Conservation (phyloP, 2,113 vertebrate genomes). For the Thryonomys swinderianus region DNA sequence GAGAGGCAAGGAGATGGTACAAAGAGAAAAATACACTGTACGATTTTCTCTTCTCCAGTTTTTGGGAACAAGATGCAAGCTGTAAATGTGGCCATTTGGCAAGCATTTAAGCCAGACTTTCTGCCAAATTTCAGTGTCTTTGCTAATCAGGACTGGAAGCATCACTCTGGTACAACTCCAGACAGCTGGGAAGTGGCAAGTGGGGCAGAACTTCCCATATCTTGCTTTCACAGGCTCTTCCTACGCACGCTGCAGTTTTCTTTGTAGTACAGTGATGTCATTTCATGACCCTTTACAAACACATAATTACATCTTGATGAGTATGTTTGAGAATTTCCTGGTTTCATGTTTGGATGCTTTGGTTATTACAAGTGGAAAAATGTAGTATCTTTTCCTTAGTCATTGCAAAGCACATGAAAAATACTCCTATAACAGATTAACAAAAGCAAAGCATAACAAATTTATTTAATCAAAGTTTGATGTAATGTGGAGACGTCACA, state of each 20-base stretch:
- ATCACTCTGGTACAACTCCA: not conserved
- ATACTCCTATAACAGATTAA: not conserved
- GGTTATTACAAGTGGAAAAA: not conserved
- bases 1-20: constrained; percentile 33
- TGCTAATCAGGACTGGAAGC: not conserved
- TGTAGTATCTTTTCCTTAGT: not conserved
- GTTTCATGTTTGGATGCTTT: not conserved
- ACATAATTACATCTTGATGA: not conserved
- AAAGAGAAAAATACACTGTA: not conserved
- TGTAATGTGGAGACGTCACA: not conserved
- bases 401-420: no score
- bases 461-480: not conserved
- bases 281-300: not conserved
- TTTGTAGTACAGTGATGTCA: not conserved
- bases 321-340: not conserved
- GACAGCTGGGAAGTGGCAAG: not conserved
- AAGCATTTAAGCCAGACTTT: constrained; percentile 38
- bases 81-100: constrained; percentile 28
- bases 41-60: not conserved
- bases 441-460: not conserved
- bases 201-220: not conserved
- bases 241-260: not conserved
- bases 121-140: constrained; percentile 33
- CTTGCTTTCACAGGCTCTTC: not conserved
- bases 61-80: not conserved